phyloP scores from a whole-genome alignment of 2,113 vertebrate species.

The Crotalus viridis region DNA sequence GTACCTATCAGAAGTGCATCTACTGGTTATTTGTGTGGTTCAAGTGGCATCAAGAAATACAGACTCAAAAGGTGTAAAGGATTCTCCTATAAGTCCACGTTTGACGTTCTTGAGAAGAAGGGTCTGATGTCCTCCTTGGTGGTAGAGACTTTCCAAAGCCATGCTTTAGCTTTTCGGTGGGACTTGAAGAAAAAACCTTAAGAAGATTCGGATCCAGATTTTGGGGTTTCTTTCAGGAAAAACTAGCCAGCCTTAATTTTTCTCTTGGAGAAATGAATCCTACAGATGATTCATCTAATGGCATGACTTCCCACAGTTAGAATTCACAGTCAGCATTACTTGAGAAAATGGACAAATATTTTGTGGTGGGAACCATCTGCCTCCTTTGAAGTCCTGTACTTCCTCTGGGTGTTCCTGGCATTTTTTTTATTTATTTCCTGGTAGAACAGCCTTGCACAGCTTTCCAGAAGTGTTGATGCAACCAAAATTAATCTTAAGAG shows the following conservation, averaged over 20 bases:
- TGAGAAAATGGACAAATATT: not conserved
- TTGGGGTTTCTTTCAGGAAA: not conserved
- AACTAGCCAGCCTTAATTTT: not conserved
- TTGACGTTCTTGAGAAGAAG: not conserved
- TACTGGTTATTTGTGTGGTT: not conserved
- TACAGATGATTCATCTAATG: not conserved
- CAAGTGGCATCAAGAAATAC: not conserved
- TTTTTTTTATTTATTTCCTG: not conserved
- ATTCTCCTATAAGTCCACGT: not conserved
- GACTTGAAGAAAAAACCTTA: not conserved
- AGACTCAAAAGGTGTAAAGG: not conserved
- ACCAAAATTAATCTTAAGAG: not conserved
- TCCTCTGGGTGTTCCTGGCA: not conserved
- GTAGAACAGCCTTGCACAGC: not conserved
- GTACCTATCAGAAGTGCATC: not conserved
- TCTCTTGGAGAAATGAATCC: not conserved
- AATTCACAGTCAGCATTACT: not conserved
- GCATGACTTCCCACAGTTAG: not conserved
- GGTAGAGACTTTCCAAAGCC: not conserved
- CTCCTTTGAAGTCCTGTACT: not conserved
- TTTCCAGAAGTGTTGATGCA: not conserved
- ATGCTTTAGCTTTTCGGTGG: not conserved
- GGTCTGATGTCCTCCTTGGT: not conserved
- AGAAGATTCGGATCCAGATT: not conserved
- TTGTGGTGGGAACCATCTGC: not conserved